Base-by-base conservation (phyloP, 1,140 invertebrate species). In the Apis dorsata region DNA sequence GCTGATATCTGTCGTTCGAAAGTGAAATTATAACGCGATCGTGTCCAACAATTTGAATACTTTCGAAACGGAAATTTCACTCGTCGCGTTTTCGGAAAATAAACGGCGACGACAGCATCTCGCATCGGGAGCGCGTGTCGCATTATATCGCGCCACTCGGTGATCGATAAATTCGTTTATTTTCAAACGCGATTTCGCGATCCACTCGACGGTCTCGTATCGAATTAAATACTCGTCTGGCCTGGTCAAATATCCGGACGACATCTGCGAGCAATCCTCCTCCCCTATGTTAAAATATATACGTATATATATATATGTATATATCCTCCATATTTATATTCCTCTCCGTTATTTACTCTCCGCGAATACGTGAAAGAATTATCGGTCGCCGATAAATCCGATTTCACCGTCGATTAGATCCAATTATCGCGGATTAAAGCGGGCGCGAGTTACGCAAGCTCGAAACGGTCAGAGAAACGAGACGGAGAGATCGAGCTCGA, bases 191-290 rank as follows among this genome's bases (percentile, higher is more conserved):
- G 65, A 79, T 71, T 78, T 66, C 71, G 70, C 75, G 63, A 76
- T 71, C 63, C 87, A 76, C 77, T 79, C 78, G 17, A 68, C 69
- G 51, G 44, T 17, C 70, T 74, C 76, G 44, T 84, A 82, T 89
- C 86, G 81, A 86, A 89, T 89, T 88, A 88, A 84, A 85, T 83
- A 75, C 81, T 85, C 84, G 81, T 83, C 84, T 53, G 76, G 75
- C 68, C 57, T 55, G 62, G 51, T 62, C 79, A 57, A 86, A 84
- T 84, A 78, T 84, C 79, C 81, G 51, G 44, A 84, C 81, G 84
- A 86, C 87, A 89, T 85, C 85, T 88, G 88, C 79, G 71, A 80
- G 59, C 81, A 75, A 83, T 89, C 82, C 76, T 60, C 49, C 68
- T 2, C 34, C 34, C 55, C 55, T 21, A 75, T 72, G 34, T 34